A percentile compares a stretch with the other conserved stretches of the same genome.
Conservation (phyloP, 1,140 invertebrate genomes). For the Laupala kohalensis region DNA sequence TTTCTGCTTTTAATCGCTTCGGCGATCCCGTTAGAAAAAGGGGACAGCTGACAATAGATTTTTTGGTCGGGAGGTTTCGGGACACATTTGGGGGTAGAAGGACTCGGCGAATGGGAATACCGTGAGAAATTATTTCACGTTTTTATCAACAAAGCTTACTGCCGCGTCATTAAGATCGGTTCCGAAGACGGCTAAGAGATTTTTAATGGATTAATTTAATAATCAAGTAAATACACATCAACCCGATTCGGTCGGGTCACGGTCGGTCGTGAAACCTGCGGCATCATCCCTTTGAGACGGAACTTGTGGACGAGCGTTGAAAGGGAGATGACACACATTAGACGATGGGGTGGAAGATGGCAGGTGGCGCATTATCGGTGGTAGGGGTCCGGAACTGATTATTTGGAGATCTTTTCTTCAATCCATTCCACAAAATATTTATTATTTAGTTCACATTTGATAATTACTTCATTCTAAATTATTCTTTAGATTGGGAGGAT, state of each 20-base stretch:
- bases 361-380: too few species aligned
- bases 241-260: neutral
- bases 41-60: neutral
- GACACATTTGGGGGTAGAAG: neutral
- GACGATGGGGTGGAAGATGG: too few species aligned
- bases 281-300: neutral
- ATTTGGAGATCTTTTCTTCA: too few species aligned
- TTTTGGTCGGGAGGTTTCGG: neutral
- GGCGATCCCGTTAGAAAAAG: neutral
- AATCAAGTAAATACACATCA: neutral
- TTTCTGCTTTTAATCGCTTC: neutral
- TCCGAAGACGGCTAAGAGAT: neutral
- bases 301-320: neutral
- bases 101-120: neutral
- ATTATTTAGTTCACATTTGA: too few species aligned
- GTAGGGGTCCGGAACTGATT: too few species aligned
- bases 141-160: neutral
- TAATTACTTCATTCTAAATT: too few species aligned
- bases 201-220: neutral
- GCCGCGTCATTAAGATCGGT: neutral
- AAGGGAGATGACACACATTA: neutral
- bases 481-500: too few species aligned
- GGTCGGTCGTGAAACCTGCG: too few species aligned
- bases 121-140: neutral
- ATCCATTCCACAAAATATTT: too few species aligned